Evolutionary conservation across 2,113 vertebrate species (phyloP).

Genomic region (Cyanistes caeruleus): DNA sequence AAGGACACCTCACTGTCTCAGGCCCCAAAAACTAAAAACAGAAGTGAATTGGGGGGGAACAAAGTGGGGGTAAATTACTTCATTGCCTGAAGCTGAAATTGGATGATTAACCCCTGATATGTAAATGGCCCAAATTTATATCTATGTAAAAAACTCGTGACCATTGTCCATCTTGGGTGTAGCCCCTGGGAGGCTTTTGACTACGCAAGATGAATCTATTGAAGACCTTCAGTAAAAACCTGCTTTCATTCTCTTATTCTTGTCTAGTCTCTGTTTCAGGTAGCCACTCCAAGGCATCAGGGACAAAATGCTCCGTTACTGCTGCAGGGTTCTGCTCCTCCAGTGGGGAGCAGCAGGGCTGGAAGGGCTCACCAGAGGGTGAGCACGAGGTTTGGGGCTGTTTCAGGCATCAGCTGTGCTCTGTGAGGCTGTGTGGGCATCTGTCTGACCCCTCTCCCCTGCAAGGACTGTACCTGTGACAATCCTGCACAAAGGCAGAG

Average conservation of each 20-base stretch:
- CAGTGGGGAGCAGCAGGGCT: background rate
- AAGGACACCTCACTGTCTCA: no score
- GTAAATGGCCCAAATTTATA: background rate
- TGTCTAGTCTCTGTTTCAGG: background rate
- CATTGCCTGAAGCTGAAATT: background rate
- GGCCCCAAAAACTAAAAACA: background rate
- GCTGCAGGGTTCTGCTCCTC: background rate
- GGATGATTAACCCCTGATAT: background rate
- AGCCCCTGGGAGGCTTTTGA: background rate
- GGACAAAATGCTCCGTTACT: background rate
- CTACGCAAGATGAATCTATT: background rate
- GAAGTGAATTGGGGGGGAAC: background rate
- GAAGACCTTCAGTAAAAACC: background rate
- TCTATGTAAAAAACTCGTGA: background rate
- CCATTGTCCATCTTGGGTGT: no score
- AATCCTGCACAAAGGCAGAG: background rate
- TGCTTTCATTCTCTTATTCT: background rate
- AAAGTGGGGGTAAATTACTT: background rate
- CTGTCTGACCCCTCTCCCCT: background rate
- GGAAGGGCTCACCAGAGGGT: background rate
- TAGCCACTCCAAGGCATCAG: background rate
- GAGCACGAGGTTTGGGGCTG: background rate
- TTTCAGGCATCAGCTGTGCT: background rate
- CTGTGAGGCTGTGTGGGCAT: rapidly evolving
- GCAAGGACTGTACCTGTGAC: background rate